Percentiles rank a stretch among this genome's conserved stretches.
phyloP scores from a whole-genome alignment of 2,113 vertebrate species.

The Salvelinus alpinus region DNA sequence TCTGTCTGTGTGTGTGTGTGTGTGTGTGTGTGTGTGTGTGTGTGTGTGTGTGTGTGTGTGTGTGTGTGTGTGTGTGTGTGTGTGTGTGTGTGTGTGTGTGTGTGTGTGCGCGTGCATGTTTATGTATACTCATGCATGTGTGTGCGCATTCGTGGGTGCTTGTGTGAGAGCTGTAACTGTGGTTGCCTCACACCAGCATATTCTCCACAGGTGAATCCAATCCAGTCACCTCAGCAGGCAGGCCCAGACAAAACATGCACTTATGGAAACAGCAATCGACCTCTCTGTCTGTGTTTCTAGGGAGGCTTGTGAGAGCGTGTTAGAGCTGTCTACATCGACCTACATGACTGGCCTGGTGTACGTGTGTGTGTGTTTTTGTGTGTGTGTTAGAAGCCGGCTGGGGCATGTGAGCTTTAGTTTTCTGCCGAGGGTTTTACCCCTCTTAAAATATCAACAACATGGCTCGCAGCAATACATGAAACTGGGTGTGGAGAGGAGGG shows the following conservation, averaged over 20 bases:
- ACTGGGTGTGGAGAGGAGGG: conserved; percentile 27
- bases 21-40: not conserved
- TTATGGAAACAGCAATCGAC: not conserved
- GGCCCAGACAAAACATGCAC: conserved; percentile 10
- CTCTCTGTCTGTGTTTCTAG: not conserved
- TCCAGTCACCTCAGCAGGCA: not conserved
- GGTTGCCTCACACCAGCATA: not conserved
- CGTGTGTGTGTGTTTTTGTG: not conserved
- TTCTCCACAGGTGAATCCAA: conserved; percentile 13
- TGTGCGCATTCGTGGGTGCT: not conserved
- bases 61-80: too few species aligned
- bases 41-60: too few species aligned
- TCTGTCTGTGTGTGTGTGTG: not conserved
- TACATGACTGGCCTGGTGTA: too few species aligned
- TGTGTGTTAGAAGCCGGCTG: not conserved
- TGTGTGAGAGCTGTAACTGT: not conserved
- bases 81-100: too few species aligned
- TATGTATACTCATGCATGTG: not conserved
- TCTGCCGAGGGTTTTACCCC: conserved; percentile 11
- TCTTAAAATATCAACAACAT: conserved; percentile 23
- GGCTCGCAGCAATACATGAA: conserved; percentile 22
- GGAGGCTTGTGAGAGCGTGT: not conserved
- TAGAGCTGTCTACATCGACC: too few species aligned
- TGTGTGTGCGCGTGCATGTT: not conserved
- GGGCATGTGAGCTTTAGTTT: conserved; percentile 46